Evolutionary conservation across 2,113 vertebrate species (phyloP), one percentile per base, ranked within the genome.

Genomic region (Micronycteris hirsuta): DNA sequence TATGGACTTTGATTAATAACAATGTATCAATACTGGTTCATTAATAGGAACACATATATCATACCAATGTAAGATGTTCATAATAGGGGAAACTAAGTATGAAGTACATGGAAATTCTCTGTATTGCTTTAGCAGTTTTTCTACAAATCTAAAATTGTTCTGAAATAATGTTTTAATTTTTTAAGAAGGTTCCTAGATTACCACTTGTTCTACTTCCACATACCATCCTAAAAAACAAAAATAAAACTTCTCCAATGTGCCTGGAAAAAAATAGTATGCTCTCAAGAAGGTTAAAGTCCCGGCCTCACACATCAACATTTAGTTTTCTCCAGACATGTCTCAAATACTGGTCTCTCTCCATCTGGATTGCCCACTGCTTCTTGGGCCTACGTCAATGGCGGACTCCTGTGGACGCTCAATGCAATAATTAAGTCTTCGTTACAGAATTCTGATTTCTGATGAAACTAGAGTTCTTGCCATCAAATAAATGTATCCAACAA

Each of bases 381-480:
- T 4, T 0, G 47, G 28, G 17, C 5, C 13, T 5, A 0, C 36
- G 9, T 61, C 26, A 68, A 6, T 7, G 8, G 47, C 1, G 0
- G 7, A 1, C 52, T 43, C 38, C 22, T 77, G 5, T 4, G 16
- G 47, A 22, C 54, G 36, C 16, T 78, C n/a, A 22, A 71, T 52
- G 7, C 0, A 0, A 36, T 15, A 70, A 68, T 24, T 31, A 61
- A 38, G 24, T 38, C 74, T 78, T 92, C 80, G 11, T 47, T 80
- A 41, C 16, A 24, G 26, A 61, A 49, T 56, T 86, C 31, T 63
- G 36, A 86, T 73, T 86, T 93, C 58, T 63, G n/a, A n/a, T 22
- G 54, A 65, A 63, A 85, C 9, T 22, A 43, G 33, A 49, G 47
- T 54, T 41, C 67, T 80, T 65, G 15, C 16, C 43, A 20, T 47